Conservation (phyloP, 2,797 vertebrate species). For the Sorex maritimensis region DNA sequence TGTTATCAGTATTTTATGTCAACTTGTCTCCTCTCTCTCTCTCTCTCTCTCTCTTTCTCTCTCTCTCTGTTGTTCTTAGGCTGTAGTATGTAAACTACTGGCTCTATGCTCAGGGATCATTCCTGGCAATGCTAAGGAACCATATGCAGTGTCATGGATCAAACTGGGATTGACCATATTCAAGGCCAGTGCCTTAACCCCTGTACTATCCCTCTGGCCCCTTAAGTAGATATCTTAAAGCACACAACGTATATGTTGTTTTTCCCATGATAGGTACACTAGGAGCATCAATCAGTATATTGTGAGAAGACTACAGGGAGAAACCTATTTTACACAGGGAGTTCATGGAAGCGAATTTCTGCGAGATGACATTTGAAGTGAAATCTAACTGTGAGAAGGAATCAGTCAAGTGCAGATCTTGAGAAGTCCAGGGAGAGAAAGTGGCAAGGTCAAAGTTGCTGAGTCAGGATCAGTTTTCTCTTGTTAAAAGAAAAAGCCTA, state of each 20-base stretch:
- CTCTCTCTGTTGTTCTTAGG: background rate
- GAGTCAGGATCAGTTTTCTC: background rate
- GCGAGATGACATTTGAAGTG: background rate
- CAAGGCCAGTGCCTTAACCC: too few relatives aligned
- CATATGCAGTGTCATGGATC: too few relatives aligned
- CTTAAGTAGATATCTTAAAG: background rate
- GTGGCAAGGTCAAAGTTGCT: background rate
- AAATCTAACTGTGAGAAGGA: background rate
- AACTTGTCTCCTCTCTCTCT: background rate
- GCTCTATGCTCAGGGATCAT: too few relatives aligned
- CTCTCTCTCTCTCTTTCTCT: background rate
- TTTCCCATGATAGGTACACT: background rate
- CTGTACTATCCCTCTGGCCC: too few relatives aligned
- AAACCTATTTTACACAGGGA: background rate
- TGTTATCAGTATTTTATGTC: background rate
- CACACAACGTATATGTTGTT: background rate
- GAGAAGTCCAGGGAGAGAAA: background rate
- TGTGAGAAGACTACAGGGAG: background rate
- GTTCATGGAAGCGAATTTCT: background rate
- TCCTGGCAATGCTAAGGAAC: too few relatives aligned
- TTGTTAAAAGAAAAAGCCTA: conserved; percentile 7
- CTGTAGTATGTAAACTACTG: too few relatives aligned
- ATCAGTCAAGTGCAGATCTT: background rate
- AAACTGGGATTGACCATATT: too few relatives aligned
- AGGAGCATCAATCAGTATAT: background rate